These are phyloP conservation scores for Helicoverpa zea DNA, from an alignment of 1,140 invertebrate species.

Conservation along the genomic window DNA sequence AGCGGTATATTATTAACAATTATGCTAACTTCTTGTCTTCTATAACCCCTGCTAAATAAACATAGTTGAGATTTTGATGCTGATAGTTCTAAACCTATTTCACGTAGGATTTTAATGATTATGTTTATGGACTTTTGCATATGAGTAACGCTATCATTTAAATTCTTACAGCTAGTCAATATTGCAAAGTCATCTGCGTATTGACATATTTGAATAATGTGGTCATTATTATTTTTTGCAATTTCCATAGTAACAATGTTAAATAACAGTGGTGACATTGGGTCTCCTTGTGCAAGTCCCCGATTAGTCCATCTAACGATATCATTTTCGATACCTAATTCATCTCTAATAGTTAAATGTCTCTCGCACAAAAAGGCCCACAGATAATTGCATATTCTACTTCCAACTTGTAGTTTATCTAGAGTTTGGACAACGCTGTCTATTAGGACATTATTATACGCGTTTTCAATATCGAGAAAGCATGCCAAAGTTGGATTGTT, in stretches of 20 bases:
- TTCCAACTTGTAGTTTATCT: too few species aligned
- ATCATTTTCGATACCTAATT: neutral
- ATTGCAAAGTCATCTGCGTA: neutral
- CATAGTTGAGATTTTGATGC: conserved; percentile 39
- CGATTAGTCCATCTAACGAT: neutral
- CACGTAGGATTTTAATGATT: neutral
- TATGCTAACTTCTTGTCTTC: conserved; percentile 19
- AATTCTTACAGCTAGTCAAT: neutral
- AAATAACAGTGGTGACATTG: neutral
- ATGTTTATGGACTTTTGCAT: neutral
- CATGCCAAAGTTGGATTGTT: too few species aligned
- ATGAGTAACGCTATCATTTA: neutral
- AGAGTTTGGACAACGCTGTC: too few species aligned
- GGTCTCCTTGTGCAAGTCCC: neutral
- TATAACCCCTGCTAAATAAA: conserved; percentile 41
- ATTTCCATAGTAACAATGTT: neutral
- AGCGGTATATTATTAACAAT: conserved; percentile 34
- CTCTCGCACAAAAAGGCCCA: too few species aligned
- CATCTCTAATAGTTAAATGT: neutral
- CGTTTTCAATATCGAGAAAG: too few species aligned
- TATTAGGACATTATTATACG: too few species aligned
- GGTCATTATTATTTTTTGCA: neutral
- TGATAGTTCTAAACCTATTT: conserved; percentile 48
- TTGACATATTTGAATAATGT: too few species aligned
- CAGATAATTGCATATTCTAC: too few species aligned